Conservation (phyloP, 2,113 vertebrate genomes). For the Saccopteryx leptura region DNA sequence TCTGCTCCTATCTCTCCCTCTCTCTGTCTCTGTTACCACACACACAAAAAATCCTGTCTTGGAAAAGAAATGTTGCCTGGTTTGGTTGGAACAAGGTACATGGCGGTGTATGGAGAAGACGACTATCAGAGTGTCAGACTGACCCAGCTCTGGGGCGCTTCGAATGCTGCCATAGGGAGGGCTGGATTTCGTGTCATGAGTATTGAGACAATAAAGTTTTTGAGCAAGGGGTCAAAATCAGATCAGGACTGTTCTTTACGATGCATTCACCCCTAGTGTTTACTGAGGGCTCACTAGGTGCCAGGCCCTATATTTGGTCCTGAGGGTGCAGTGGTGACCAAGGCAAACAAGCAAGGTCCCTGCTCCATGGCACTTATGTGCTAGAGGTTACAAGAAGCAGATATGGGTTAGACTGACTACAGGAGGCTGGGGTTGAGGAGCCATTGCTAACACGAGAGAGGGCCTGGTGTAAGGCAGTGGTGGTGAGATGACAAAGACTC, state of each 20-base stretch:
- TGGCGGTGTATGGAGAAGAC: background rate
- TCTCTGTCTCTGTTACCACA: too few species aligned
- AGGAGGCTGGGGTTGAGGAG: background rate
- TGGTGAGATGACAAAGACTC: background rate
- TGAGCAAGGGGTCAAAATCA: background rate
- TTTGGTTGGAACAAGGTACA: background rate
- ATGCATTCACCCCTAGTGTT: background rate
- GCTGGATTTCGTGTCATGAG: background rate
- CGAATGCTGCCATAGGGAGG: background rate
- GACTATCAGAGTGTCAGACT: background rate
- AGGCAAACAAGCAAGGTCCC: background rate
- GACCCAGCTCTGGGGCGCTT: background rate
- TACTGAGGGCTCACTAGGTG: background rate
- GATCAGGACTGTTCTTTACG: background rate
- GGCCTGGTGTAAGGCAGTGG: background rate
- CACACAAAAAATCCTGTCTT: background rate
- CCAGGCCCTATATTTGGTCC: background rate
- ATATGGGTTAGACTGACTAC: background rate
- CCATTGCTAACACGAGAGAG: background rate
- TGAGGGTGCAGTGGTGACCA: background rate
- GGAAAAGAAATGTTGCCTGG: background rate
- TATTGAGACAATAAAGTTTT: background rate
- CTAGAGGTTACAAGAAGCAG: background rate
- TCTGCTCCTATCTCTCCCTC: too few species aligned
- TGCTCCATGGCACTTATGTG: background rate